Evolutionary conservation across 2,113 vertebrate species (phyloP).

Genomic region (Montifringilla adamsi): DNA sequence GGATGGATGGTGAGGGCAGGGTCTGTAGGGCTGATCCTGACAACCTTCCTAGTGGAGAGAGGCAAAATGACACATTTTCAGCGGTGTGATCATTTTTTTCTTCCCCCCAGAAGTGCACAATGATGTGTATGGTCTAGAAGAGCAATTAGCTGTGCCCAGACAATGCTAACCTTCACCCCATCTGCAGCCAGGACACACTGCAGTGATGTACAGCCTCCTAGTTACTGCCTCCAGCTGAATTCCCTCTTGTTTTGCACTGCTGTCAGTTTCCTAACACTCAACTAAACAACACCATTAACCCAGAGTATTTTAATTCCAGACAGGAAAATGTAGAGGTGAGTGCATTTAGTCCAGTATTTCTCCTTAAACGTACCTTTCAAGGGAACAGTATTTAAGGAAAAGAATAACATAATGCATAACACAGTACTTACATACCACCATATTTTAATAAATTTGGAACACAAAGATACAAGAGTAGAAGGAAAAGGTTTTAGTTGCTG

Average conservation of each 20-base stretch:
- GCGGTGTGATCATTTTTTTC: not conserved
- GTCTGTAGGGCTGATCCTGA: not conserved
- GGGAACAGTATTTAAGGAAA: not conserved
- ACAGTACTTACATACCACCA: not conserved
- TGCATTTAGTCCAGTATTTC: not conserved
- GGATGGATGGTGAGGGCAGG: rapidly evolving
- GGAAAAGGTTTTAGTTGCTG: not conserved
- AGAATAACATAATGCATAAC: not conserved
- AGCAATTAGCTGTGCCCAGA: no score
- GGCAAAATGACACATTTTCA: not conserved
- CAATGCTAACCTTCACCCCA: rapidly evolving
- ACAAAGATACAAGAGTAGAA: not conserved
- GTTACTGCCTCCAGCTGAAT: not conserved
- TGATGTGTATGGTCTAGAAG: no score
- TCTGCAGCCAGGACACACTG: not conserved
- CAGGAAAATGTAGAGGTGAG: not conserved
- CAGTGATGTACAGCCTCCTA: not conserved
- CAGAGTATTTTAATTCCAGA: not conserved
- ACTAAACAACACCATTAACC: not conserved
- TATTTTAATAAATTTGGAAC: not conserved
- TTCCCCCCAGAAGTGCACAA: rapidly evolving
- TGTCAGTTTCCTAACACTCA: not conserved
- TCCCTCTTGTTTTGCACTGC: not conserved
- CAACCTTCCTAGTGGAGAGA: not conserved
- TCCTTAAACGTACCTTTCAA: not conserved